Base-by-base conservation (phyloP, 2,113 vertebrate species). In the Malurus alboscapulatus region DNA sequence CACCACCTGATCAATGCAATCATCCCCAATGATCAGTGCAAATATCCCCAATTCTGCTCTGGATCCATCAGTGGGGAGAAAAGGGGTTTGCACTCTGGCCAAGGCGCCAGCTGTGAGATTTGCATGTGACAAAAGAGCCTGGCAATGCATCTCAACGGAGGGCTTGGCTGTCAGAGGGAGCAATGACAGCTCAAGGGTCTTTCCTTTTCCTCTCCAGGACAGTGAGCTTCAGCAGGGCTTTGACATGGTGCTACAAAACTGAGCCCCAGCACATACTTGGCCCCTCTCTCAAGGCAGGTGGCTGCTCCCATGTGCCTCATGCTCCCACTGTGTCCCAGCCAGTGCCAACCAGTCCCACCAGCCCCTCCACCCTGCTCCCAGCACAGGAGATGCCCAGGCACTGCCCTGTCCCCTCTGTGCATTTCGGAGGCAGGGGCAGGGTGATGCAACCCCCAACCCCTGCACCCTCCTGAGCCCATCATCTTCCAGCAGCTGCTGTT, bases 241-340 rank as follows among this genome's bases (percentile, higher is more conserved):
- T 81, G 65, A 58, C 25, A 34, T 2, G 7, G 47, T 65, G 27
- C 50, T 27, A 36, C 27, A 51, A 30, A 88, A 17, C 22, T 34
- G 36, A 76, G 21, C 29, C 53, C 55, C 61, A 55, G 65, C 38
- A 71, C 44, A 25, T 1, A 0, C 3, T 21, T 0, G 2, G 26
- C 36, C 34, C 59, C 48, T 16, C 57, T n/a, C 26, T 59, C 62
- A 25, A 51, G 21, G 62, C 40, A 80, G 30, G 15, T 44, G 45
- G 50, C 9, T 47, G 18, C 32, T 81, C 42, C 59, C 25, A 3
- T 5, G 20, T 30, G 36, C 55, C 20, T 48, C 34, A 34, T 16
- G 45, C 18, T 53, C 48, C 26, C 0, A 0, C 26, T 63, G 34
- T 57, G 71, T 32, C 47, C 16, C 2, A 69, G 13, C 30, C 54